Percentiles rank a stretch among this genome's conserved stretches.
phyloP scores from a whole-genome alignment of 2,888 invertebrate species.

The Stenchaetothrips biformis region DNA sequence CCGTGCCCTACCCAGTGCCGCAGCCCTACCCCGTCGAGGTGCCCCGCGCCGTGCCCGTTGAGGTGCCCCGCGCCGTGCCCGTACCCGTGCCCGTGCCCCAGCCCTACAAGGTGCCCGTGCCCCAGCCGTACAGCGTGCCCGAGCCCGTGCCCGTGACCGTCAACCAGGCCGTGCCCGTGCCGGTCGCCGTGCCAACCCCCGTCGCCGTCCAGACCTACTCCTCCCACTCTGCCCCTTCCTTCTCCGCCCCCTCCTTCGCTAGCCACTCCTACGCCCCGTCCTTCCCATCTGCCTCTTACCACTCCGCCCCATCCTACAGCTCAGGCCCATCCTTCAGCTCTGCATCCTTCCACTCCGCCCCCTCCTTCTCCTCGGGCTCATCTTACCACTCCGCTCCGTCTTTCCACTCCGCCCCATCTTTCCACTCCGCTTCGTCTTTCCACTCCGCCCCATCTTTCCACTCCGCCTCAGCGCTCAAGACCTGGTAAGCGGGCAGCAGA shows the following conservation, averaged over 20 bases:
- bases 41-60: conserved; percentile 12
- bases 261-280: not conserved
- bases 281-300: not conserved
- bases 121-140: conserved; percentile 4
- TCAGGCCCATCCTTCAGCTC: not conserved
- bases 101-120: conserved; percentile 19
- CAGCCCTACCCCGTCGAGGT: conserved; percentile 1
- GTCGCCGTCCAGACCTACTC: not conserved
- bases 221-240: not conserved
- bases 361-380: not conserved
- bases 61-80: not conserved
- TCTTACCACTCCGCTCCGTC: not conserved
- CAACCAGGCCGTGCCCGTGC: conserved; percentile 14
- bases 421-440: not conserved
- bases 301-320: not conserved
- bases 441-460: not conserved
- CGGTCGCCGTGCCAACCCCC: conserved; percentile 32
- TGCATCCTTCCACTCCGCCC: not conserved
- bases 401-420: not conserved
- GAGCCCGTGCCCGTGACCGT: conserved; percentile 5
- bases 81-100: conserved; percentile 11
- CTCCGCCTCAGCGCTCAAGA: conserved; percentile 2
- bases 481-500: not conserved
- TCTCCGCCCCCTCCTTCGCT: not conserved
- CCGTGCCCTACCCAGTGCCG: not conserved